Conservation (phyloP, 2,797 vertebrate genomes). For the Clarias pachynema region DNA sequence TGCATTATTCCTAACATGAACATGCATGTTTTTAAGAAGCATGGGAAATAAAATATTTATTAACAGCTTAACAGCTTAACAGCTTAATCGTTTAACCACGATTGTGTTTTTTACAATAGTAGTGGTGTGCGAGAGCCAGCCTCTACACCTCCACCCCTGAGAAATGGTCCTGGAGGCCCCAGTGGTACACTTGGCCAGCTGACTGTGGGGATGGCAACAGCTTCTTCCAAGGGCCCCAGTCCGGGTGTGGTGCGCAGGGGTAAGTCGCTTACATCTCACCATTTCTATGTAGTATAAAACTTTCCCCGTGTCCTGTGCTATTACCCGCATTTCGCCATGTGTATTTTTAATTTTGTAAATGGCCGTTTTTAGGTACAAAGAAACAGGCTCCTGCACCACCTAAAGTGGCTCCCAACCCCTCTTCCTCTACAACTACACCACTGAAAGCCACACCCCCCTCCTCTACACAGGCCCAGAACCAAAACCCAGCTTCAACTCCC, state of each 20-base stretch:
- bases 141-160: constrained; percentile 77
- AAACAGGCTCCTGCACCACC: constrained; percentile 92
- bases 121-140: constrained; percentile 56
- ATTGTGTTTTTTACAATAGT: constrained; percentile 19
- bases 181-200: constrained; percentile 67
- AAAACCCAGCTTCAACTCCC: constrained; percentile 56
- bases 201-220: constrained; percentile 65
- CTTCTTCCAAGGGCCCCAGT: constrained; percentile 81
- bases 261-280: constrained; percentile 59
- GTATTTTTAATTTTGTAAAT: not conserved
- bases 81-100: constrained; percentile 32
- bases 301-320: not conserved
- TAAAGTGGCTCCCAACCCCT: constrained; percentile 70
- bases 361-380: constrained; percentile 81
- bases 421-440: constrained; percentile 65
- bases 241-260: constrained; percentile 88
- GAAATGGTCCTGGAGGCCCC: constrained; percentile 73
- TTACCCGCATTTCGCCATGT: not conserved
- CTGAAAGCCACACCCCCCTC: constrained; percentile 61
- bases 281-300: not conserved
- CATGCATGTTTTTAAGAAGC: constrained; percentile 14
- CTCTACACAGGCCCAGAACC: constrained; percentile 67
- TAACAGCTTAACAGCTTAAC: not conserved
- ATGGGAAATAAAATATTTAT: constrained; percentile 13
- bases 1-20: not conserved